These are phyloP conservation scores for Parnassius glacialis DNA, from an alignment of 2,888 invertebrate species.

Conservation along the genomic window DNA sequence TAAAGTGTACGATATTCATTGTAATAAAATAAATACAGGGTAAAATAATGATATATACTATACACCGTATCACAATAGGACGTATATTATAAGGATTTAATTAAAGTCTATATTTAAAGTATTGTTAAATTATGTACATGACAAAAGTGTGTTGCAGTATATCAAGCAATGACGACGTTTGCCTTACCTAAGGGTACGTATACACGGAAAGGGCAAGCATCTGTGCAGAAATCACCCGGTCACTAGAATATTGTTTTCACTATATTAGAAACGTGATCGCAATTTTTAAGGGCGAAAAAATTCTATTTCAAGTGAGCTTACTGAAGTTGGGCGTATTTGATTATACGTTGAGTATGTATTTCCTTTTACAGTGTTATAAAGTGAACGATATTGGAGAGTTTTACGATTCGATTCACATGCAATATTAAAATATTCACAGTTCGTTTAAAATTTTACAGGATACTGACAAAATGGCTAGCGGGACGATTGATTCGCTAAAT, in stretches of 20 bases:
- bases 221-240: conserved; percentile 79
- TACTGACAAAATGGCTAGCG: conserved; percentile 9
- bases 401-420: conserved; percentile 66
- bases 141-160: neutral
- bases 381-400: conserved; percentile 67
- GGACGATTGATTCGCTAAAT: conserved; percentile 15
- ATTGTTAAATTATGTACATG: too few relatives aligned
- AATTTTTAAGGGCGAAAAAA: conserved; percentile 80
- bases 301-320: conserved; percentile 68
- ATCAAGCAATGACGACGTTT: conserved; percentile 55
- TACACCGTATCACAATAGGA: too few relatives aligned
- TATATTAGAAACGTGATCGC: conserved; percentile 82
- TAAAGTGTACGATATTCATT: too few relatives aligned
- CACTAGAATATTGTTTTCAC: conserved; percentile 83
- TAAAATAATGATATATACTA: too few relatives aligned
- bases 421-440: conserved; percentile 67
- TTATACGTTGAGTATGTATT: conserved; percentile 68
- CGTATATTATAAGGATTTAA: too few relatives aligned
- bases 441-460: conserved; percentile 54
- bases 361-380: conserved; percentile 70
- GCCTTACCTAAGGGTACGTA: conserved; percentile 59
- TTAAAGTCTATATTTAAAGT: too few relatives aligned
- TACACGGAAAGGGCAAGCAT: conserved; percentile 72
- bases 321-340: conserved; percentile 73
- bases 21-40: too few relatives aligned